These are phyloP conservation scores for Phrynosoma platyrhinos DNA, from an alignment of 2,113 vertebrate genomes.

Conservation along the genomic window DNA sequence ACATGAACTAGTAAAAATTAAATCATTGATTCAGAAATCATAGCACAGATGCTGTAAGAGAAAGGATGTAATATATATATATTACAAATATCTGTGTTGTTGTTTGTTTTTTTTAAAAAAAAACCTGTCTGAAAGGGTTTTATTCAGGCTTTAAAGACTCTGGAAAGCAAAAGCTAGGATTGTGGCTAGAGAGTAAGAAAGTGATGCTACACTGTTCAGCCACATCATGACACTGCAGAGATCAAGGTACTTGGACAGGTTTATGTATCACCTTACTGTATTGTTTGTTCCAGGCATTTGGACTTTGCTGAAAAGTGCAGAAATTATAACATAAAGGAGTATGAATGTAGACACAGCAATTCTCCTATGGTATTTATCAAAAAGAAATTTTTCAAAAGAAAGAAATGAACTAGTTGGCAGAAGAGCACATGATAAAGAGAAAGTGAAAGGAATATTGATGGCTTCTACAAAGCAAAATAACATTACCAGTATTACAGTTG, in stretches of 20 bases:
- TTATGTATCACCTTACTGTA: background rate
- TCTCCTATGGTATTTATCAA: slow-evolving; percentile 27
- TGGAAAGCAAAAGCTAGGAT: background rate
- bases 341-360: slow-evolving; percentile 18
- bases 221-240: background rate
- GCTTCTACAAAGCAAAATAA: slow-evolving; percentile 23
- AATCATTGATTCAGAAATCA: no score
- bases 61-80: no score
- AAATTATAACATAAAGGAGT: background rate
- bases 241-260: background rate
- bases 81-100: no score
- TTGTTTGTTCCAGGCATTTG: rapidly evolving
- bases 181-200: background rate
- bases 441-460: slow-evolving; percentile 52
- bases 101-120: no score
- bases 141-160: background rate
- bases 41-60: no score
- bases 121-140: slow-evolving; percentile 25
- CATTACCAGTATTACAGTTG: slow-evolving; percentile 24
- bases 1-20: no score
- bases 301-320: slow-evolving; percentile 21
- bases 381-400: slow-evolving; percentile 42
- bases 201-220: background rate
- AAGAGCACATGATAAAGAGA: slow-evolving; percentile 38
- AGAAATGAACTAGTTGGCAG: slow-evolving; percentile 38